Base-by-base conservation (phyloP, 2,888 invertebrate genomes). In the Tortrix viridana region DNA sequence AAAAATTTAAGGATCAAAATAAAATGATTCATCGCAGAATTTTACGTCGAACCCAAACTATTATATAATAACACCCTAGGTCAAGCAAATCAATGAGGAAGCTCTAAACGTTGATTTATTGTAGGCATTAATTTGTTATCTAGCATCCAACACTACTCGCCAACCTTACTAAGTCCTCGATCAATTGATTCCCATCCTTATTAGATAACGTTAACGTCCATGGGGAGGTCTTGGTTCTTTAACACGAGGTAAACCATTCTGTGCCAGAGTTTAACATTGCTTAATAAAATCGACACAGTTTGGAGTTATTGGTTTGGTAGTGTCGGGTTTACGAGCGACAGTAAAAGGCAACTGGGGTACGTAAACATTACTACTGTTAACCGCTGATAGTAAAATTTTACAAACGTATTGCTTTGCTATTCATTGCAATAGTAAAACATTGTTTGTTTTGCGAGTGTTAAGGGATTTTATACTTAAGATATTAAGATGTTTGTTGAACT, bases 11-110 rank as follows among this genome's bases (percentile, higher is more conserved):
- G 12, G 12, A 12, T 12, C 12, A 32, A 32, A 32, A 32, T 32
- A 3, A 32, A 32, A 32, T 12, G 32, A 32, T 32, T 32, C 32
- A 32, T 32, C 32, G 12, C 7, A 26, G 2, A 0, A 12, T 32
- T 32, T 12, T 12, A 32, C 32, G 32, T 32, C 12, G 32, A 32
- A 32, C 9, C 26, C 2, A 26, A 26, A 26, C 32, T 32, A 32
- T 12, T 32, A 32, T 12, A 32, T 32, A 32, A 32, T 32, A 32
- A 32, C 32, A 12, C 32, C 32, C 32, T 32, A 67, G 81, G 80
- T 76, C 79, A 79, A 72, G 73, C 71, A 72, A 80, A 83, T 83
- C 84, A 80, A 82, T 80, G 74, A 80, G 84, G 85, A 85, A 85
- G 75, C 72, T 67, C 68, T 77, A 76, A 76, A 76, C 69, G 23